Evolutionary conservation across 2,797 vertebrate genomes (phyloP).

Genomic region (Leptodactylus fallax): DNA sequence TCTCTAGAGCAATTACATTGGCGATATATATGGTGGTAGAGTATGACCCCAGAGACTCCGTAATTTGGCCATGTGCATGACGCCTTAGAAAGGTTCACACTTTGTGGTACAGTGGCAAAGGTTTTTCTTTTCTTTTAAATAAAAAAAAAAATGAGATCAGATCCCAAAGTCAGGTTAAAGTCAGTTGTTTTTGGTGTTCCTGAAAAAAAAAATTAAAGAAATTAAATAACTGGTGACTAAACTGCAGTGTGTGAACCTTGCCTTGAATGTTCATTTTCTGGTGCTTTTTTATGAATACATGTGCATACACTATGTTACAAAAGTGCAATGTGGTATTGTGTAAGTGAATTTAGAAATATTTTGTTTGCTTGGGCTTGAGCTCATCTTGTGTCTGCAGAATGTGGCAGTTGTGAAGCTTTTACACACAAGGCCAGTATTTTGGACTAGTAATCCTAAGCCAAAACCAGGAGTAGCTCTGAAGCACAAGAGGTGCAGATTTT

Average conservation of each 20-base stretch:
- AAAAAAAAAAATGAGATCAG: not conserved
- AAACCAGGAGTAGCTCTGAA: no score
- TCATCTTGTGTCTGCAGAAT: no score
- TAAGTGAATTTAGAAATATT: no score
- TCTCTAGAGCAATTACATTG: not conserved
- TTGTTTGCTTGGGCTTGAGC: no score
- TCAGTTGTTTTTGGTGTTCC: not conserved
- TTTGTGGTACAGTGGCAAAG: not conserved
- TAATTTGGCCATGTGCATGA: not conserved
- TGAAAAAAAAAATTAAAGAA: not conserved
- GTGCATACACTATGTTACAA: not conserved
- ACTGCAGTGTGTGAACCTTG: not conserved
- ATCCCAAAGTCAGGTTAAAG: not conserved
- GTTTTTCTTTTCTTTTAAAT: not conserved
- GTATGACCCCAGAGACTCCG: not conserved
- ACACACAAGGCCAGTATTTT: no score
- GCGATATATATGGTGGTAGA: not conserved
- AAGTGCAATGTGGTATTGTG: not conserved
- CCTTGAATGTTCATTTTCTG: not conserved
- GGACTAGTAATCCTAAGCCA: no score
- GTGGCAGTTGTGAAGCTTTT: no score
- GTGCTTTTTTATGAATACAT: not conserved
- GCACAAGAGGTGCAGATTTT: no score
- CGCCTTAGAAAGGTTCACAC: not conserved
- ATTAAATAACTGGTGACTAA: not conserved